Base-by-base conservation (phyloP, 2,797 vertebrate species). In the Rhinichthys osculus region DNA sequence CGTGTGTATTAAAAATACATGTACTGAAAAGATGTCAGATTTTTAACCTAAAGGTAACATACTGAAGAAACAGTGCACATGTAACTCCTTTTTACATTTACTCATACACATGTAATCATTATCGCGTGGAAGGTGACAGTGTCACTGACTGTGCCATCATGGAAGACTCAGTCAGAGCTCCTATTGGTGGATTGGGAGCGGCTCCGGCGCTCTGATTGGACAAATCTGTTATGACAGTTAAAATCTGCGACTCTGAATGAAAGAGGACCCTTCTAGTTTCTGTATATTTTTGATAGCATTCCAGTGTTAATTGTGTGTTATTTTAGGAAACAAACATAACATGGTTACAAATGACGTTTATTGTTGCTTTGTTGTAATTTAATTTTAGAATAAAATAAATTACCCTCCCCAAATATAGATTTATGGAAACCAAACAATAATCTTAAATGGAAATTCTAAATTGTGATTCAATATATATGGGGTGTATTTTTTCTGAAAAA, bases 171-270 rank as follows among this genome's bases (percentile, higher is more conserved):
- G 23, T 59, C 5, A 77, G 52, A 47, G 8, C 50, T 47, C 17
- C 62, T 42, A 90, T 89, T 90, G 89, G 88, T 84, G 54, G 42
- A 62, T 21, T 7, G 6, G 5, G 52, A 23, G 11, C 30, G 3
- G 33, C 3, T 21, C 3, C 27, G 4, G 6, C 7, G 2, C n/a
- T 82, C 57, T 85, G 83, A 91, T 91, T 92, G 91, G 91, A 13
- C 54, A 11, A 23, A 30, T 80, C 11, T 4, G 70, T 72, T 57
- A 77, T 90, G 90, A 92, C 88, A 21, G 3, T 6, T 23, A 40
- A 7, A 69, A 33, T 13, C 38, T 40, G 74, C 79, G 78, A 85
- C 59, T 23, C 33, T 35, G 40, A 11, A n/a, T 59, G 40, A 76
- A 21, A 42, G 52, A 69, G 88, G 90, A 81, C 90, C 88, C 38